phyloP scores from a whole-genome alignment of 2,888 invertebrate species.

The Epinotia bilunana region DNA sequence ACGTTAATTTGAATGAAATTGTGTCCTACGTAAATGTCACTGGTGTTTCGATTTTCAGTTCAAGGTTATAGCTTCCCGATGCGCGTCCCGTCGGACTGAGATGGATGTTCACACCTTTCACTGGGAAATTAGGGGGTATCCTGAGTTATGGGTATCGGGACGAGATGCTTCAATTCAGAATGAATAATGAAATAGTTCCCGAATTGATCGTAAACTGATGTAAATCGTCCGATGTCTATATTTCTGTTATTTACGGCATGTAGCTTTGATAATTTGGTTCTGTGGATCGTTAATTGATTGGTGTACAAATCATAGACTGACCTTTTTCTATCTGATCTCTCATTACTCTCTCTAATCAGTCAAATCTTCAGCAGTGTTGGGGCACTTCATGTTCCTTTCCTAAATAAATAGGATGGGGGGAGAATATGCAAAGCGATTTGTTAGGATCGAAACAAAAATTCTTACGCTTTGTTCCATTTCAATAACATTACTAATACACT shows the following conservation, averaged over 20 bases:
- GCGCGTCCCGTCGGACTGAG: constrained; percentile 48
- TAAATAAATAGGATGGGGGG: no score
- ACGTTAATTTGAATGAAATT: not conserved
- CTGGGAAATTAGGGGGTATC: constrained; percentile 53
- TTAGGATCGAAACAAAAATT: no score
- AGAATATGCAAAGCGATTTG: no score
- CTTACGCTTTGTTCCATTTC: no score
- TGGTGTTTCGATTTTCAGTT: not conserved
- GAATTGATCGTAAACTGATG: constrained; percentile 28
- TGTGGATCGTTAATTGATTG: no score
- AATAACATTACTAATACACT: no score
- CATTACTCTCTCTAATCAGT: no score
- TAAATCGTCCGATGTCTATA: constrained; percentile 10
- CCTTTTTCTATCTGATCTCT: no score
- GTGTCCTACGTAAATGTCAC: not conserved
- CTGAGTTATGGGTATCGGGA: constrained; percentile 53
- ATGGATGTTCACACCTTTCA: constrained; percentile 59
- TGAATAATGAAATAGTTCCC: constrained; percentile 45
- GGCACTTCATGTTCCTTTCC: no score
- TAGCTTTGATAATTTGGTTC: not conserved
- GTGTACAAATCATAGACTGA: no score
- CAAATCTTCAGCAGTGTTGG: no score
- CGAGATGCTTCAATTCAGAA: constrained; percentile 43
- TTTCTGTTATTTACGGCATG: not conserved
- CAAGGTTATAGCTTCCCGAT: constrained; percentile 54